A percentile compares a stretch with the other conserved stretches of the same genome.
Evolutionary conservation across 30 jellyfish, hydroid and myxozoan species (phyloP).

Genomic region (Rhopilema esculentum): DNA sequence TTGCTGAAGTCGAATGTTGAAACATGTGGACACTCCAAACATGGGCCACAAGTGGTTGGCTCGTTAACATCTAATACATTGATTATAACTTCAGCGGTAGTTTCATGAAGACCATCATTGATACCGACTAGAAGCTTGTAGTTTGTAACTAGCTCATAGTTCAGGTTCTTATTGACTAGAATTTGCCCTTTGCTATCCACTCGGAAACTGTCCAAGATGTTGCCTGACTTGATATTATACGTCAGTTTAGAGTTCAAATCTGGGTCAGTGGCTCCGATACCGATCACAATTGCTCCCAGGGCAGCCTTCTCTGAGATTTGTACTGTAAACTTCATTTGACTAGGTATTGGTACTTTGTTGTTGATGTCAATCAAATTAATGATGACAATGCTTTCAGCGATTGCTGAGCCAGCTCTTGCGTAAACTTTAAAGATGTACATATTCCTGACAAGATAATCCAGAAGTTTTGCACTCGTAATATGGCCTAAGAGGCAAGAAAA

Average conservation of each 20-base stretch:
- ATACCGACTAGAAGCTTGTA: constrained; percentile 67
- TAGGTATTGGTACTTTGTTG: constrained; percentile 83
- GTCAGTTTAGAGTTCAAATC: constrained; percentile 75
- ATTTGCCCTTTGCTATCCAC: constrained; percentile 80
- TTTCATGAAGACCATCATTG: constrained; percentile 72
- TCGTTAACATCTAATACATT: constrained; percentile 70
- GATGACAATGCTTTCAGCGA: constrained; percentile 58
- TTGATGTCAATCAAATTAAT: constrained; percentile 77
- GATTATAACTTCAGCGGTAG: constrained; percentile 65
- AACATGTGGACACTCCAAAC: constrained; percentile 55
- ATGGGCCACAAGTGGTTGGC: constrained; percentile 65
- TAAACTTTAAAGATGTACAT: constrained; percentile 67
- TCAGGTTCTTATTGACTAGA: constrained; percentile 48
- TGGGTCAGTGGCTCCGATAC: constrained; percentile 72
- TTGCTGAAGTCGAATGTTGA: constrained; percentile 62
- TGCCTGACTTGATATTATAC: constrained; percentile 76
- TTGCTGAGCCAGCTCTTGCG: constrained; percentile 51
- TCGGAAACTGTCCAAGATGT: constrained; percentile 62
- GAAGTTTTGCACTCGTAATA: constrained; percentile 41
- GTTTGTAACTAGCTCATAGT: constrained; percentile 34
- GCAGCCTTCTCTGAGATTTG: constrained; percentile 78
- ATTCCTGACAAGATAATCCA: constrained; percentile 55
- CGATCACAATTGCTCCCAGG: constrained; percentile 79
- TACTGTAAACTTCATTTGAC: constrained; percentile 34
- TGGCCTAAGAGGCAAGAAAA: constrained; percentile 31